Evolutionary conservation across 2,888 invertebrate genomes (phyloP), one percentile per base, ranked within the genome.

Genomic region (Vandiemenella viatica): DNA sequence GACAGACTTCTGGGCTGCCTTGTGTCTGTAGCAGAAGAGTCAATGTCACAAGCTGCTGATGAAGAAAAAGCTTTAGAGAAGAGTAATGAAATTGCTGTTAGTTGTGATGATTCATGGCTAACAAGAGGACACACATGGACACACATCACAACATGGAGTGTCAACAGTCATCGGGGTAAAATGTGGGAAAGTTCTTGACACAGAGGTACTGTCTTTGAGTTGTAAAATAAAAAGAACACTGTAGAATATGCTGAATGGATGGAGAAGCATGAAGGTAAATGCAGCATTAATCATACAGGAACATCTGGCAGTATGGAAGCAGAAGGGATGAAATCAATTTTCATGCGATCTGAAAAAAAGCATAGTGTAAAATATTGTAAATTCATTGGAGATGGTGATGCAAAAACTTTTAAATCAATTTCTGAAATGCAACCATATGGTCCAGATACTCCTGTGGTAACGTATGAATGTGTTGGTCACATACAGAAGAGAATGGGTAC

Each of bases 361-460:
- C 40, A 42, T 18, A 49, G 50, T 7, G 23, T 53, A n/a, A 26
- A 48, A 4, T 53, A 51, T 32, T 37, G 19, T 4, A 16, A 53
- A 8, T 53, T 45, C 23, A n/a, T 53, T 5, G 51, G 51, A 8
- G 51, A 53, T 45, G 53, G 51, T 1, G 53, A 53, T 22, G 38
- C 47, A 7, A 51, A 51, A 37, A 47, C 41, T 1, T 42, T 45
- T 20, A 38, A 38, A 18, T 17, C 44, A 20, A 44, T 46, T 40
- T 23, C 7, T 20, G 46, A 42, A 3, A 15, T 19, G 6, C 18
- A 37, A 16, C 43, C 48, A 4, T 50, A 50, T 22, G 43, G 42
- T 18, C 16, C 10, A 20, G 20, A 48, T 43, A 10, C 20, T 22
- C 17, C 18, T 0, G 26, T 50, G n/a, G 21, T 21, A 20, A 51